A percentile compares a stretch with the other conserved stretches of the same genome.
These are phyloP conservation scores for Tauraco hartlaubi DNA, from an alignment of 2,797 vertebrate species.

Conservation along the genomic window DNA sequence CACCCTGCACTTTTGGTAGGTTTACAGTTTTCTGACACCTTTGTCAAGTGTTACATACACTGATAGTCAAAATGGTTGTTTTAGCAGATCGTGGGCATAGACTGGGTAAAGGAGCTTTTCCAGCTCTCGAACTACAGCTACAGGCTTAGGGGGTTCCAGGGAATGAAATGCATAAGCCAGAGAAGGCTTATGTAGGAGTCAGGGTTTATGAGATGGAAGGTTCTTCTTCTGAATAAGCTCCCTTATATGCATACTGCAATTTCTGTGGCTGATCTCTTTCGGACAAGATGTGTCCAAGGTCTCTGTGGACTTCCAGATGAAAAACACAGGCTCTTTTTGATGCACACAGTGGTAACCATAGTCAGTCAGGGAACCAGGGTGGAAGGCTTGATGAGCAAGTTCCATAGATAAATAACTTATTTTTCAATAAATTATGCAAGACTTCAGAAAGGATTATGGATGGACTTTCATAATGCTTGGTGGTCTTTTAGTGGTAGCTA, in stretches of 20 bases:
- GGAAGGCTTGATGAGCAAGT: background rate
- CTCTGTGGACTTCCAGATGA: background rate
- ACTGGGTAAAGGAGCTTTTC: background rate
- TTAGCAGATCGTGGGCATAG: background rate
- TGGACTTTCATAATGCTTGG: background rate
- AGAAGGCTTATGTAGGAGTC: background rate
- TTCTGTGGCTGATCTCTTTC: background rate
- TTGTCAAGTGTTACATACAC: background rate
- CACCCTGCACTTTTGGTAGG: background rate
- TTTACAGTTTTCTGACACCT: background rate
- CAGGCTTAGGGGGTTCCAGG: background rate
- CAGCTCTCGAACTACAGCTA: background rate
- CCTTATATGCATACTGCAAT: background rate
- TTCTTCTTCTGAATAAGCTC: background rate
- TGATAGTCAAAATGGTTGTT: background rate
- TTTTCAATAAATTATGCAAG: constrained; percentile 13
- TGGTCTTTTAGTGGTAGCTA: background rate
- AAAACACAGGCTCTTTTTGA: background rate
- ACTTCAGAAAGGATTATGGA: background rate
- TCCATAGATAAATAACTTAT: background rate
- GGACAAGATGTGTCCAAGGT: background rate
- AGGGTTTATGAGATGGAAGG: background rate
- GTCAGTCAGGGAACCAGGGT: background rate
- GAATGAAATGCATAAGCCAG: background rate
- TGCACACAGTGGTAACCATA: background rate